Evolutionary conservation across 1,140 invertebrate species (phyloP).

Genomic region (Pemphigus obesinymphae): DNA sequence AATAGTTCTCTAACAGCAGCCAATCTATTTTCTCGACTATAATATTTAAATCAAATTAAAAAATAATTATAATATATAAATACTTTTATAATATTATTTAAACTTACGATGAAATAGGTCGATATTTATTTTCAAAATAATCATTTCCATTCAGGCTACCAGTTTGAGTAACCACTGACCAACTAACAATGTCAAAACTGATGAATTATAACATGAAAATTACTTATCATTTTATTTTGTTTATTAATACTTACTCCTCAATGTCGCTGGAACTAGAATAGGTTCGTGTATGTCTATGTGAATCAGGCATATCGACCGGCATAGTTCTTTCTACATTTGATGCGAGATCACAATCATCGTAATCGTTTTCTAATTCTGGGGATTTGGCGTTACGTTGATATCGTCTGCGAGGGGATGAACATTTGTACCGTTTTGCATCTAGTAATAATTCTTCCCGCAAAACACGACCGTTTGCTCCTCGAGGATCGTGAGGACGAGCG

Average conservation of each 20-base stretch:
- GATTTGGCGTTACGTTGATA: constrained; percentile 8
- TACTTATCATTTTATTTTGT: neutral
- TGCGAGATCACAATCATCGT: neutral
- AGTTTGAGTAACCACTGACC: constrained; percentile 27
- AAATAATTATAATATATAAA: neutral
- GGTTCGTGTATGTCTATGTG: neutral
- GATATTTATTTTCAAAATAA: constrained; percentile 14
- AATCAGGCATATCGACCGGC: neutral
- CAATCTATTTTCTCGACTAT: constrained; percentile 10
- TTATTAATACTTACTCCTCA: constrained; percentile 20
- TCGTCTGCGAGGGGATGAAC: constrained; percentile 1
- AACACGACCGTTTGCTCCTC: too few species aligned
- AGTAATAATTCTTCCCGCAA: neutral
- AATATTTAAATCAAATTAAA: neutral
- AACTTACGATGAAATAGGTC: constrained; percentile 26
- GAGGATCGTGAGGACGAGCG: neutral
- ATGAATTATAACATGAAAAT: neutral
- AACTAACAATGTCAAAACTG: neutral
- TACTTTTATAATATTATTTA: neutral
- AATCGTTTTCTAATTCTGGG: neutral
- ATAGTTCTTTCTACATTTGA: neutral
- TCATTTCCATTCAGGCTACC: constrained; percentile 28
- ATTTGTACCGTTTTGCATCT: constrained; percentile 30
- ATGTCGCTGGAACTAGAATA: constrained; percentile 19
- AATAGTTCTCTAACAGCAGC: constrained; percentile 17